Evolutionary conservation across 2,113 vertebrate genomes (phyloP), one percentile per base, ranked within the genome.

Genomic region (Paradoxurus hermaphroditus): DNA sequence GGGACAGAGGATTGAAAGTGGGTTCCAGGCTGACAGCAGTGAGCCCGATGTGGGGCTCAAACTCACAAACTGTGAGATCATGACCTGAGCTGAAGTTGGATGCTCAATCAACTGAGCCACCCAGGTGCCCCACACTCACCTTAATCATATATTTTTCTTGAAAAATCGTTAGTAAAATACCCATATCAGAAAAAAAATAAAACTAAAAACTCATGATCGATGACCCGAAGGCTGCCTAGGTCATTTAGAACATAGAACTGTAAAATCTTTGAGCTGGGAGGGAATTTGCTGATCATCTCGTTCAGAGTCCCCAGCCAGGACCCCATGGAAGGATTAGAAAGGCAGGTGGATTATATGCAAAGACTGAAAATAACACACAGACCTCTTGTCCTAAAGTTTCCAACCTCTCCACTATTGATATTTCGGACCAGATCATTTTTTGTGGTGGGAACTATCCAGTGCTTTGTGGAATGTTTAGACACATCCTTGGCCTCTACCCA

Each of bases 161-260:
- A 79, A 93, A 79, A 41, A 13, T 59, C 88, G 85, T 90, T n/a
- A 46, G 34, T 85, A 67, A 94, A 82, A 85, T 39, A 87, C 18
- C 13, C 27, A 59, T 87, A 53, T 78, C 88, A 96, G 81, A 90
- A 97, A 90, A 90, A 97, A 91, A 96, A 51, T 9, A 75, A 46
- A 79, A 95, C 49, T 94, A 56, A 86, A 94, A 85, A 39, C 53
- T 62, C 2, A 0, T 83, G 56, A 39, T 36, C 9, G 41, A 49
- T 87, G 44, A 34, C 56, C 65, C 25, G 44, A 81, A n/a, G 41
- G 14, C 49, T 72, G 14, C 16, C 44, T 44, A 85, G 25, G 72
- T 88, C 9, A 82, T 25, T 93, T 86, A 53, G 87, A 87, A 29
- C 27, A 59, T 4, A 53, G 63, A 39, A 14, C 70, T 29, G 15